Percentiles rank a stretch among this genome's conserved stretches.
These are phyloP conservation scores for Elysia crispata DNA, from an alignment of 2,888 invertebrate genomes.

Conservation along the genomic window DNA sequence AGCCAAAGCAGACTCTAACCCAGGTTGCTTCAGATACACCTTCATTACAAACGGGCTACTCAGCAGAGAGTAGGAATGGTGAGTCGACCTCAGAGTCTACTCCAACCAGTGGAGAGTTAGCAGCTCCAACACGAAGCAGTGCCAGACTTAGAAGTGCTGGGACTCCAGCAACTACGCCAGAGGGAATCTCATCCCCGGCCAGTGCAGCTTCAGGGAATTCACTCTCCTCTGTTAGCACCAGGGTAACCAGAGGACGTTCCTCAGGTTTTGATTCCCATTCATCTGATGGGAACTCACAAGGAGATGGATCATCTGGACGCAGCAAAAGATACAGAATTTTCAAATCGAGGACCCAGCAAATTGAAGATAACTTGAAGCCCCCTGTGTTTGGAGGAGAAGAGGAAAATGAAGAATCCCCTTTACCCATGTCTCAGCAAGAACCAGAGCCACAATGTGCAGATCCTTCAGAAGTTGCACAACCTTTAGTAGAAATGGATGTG, in stretches of 20 bases:
- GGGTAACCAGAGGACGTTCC: background rate
- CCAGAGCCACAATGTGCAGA: background rate
- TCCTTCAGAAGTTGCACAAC: background rate
- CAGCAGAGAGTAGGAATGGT: conserved; percentile 26
- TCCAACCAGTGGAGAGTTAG: background rate
- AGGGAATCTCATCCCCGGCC: background rate
- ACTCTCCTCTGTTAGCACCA: conserved; percentile 4
- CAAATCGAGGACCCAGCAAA: conserved; percentile 52
- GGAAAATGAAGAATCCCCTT: conserved; percentile 6
- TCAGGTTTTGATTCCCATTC: background rate
- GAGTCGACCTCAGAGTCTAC: conserved; percentile 6
- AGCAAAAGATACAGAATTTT: conserved; percentile 53
- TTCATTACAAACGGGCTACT: conserved; percentile 16
- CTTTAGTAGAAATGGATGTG: background rate
- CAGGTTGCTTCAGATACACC: conserved; percentile 27
- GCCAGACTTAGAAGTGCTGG: conserved; percentile 1
- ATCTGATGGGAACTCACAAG: conserved; percentile 19
- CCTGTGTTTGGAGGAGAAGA: conserved; percentile 25
- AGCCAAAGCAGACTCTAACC: conserved; percentile 52
- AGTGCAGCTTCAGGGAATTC: background rate
- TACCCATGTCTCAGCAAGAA: background rate
- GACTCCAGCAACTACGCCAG: conserved; percentile 12
- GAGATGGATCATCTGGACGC: conserved; percentile 23
- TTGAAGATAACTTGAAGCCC: conserved; percentile 28
- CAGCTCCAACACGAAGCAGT: conserved; percentile 13